Base-by-base conservation (phyloP, 2,113 vertebrate genomes). In the Sphyrna mokarran region DNA sequence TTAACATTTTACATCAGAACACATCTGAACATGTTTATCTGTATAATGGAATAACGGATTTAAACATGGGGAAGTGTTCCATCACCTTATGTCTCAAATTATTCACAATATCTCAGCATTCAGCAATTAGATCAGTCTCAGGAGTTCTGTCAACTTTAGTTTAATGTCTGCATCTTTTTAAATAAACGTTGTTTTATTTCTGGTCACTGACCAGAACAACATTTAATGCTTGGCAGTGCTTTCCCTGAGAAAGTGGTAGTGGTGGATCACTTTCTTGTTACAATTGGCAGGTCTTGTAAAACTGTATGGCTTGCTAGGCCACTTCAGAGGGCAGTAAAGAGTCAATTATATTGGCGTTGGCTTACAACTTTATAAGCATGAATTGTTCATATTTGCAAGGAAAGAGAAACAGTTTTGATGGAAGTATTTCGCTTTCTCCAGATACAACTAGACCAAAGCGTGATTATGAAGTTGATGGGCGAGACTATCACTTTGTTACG, bases 371-470 rank as follows among this genome's bases (percentile, higher is more conserved):
- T 83, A 37, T 40, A 80, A 80, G 80, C 37, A 83, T 40, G 80
- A 83, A 83, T 40, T 20, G 16, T 83, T 3, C 26, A 13, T 33
- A 40, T 13, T 83, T 83, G 4, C 87, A 63, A 63, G 58, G 4
- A 94, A 54, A 58, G 54, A 4, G 87, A 18, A 69, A 26, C 18
- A 26, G 13, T 68, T 70, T 22, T 93, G 20, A 95, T 54, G 43
- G 69, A 70, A 95, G 43, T 86, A 22, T 95, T 89, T 83, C 80
- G 11, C 95, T 48, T 95, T 37, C n/a, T 95, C n/a, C 97, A 99
- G 99, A 99, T 96, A 99, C 99, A 33, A 99, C 99, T 33, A 98
- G 99, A 97, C 99, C 99, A 94, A 99, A 99, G 97, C 98, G 99
- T 14, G 99, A 99, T 97, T 99, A 99, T 72, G 99, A 99, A 96